Evolutionary conservation across 2,888 invertebrate species (phyloP).

Genomic region (Cotesia congregata): DNA sequence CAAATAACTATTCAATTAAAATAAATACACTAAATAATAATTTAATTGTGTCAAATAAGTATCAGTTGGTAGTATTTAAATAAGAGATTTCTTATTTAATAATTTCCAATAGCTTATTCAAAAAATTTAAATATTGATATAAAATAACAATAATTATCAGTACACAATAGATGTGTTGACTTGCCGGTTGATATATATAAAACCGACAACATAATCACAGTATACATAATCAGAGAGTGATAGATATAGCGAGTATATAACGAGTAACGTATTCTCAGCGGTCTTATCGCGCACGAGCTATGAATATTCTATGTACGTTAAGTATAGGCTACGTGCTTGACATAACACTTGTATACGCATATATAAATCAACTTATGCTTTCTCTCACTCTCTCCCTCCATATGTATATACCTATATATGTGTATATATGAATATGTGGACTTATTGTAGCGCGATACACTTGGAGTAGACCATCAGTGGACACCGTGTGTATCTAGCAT

Average conservation of each 20-base stretch:
- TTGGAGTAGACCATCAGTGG: neutral
- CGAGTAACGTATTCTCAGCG: neutral
- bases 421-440: neutral
- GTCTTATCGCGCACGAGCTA: neutral
- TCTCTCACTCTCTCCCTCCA: neutral
- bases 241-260: neutral
- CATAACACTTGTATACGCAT: constrained; percentile 1
- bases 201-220: neutral
- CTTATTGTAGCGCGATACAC: neutral
- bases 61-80: no score
- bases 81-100: no score
- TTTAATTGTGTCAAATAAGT: no score
- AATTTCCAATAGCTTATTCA: neutral
- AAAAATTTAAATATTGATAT: neutral
- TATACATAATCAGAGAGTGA: neutral
- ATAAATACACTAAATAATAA: no score
- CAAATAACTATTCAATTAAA: no score
- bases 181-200: neutral
- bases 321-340: constrained; percentile 1
- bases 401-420: neutral
- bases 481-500: constrained; percentile 14
- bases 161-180: neutral
- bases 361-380: constrained; percentile 16
- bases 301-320: constrained; percentile 1
- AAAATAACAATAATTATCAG: neutral